These are phyloP conservation scores for Otolemur garnettii DNA, from an alignment of 2,113 vertebrate species.

Conservation along the genomic window DNA sequence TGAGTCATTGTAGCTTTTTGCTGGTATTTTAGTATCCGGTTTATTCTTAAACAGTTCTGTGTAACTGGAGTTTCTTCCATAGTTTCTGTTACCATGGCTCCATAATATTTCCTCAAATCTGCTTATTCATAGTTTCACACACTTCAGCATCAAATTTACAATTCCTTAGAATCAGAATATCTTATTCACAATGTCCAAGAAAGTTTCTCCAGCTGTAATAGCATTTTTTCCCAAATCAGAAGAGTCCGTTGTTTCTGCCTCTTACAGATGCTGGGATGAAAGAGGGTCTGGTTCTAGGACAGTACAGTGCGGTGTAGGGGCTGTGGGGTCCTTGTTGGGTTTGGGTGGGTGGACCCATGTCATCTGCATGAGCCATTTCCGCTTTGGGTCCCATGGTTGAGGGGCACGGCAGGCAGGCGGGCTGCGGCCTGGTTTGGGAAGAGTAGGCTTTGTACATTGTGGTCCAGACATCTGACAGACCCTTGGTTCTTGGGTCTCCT, in stretches of 20 bases:
- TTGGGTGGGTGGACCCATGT: background rate
- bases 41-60: conserved; percentile 88
- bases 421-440: background rate
- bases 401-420: background rate
- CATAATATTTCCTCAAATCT: conserved; percentile 87
- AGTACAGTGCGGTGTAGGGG: rapidly evolving
- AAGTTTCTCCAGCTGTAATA: conserved; percentile 40
- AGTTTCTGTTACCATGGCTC: conserved; percentile 88
- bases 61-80: conserved; percentile 80
- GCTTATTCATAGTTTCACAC: conserved; percentile 87
- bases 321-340: rapidly evolving
- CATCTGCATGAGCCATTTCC: background rate
- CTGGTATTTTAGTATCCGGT: conserved; percentile 84
- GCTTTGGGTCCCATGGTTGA: background rate
- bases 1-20: conserved; percentile 86
- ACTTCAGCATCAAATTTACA: conserved; percentile 65
- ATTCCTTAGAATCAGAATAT: conserved; percentile 59
- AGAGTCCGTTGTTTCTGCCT: background rate
- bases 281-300: background rate
- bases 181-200: background rate
- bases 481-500: background rate
- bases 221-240: conserved; percentile 24
- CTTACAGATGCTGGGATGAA: background rate
- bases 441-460: rapidly evolving
- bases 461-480: background rate